Conservation (phyloP, 2,113 vertebrate species). For the Tapirus terrestris region DNA sequence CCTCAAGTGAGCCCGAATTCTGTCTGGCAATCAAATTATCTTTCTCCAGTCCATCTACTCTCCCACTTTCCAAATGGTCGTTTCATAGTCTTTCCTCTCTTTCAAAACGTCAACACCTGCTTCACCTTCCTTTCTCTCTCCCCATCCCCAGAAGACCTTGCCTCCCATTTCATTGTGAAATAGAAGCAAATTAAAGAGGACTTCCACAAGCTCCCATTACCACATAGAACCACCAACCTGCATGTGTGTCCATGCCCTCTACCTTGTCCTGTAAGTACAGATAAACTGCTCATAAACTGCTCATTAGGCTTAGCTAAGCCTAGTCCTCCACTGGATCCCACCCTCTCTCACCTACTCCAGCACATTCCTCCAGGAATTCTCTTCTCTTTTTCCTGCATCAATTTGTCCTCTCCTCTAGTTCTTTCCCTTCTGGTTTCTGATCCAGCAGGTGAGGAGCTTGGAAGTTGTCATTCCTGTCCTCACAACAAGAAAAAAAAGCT, state of each 20-base stretch:
- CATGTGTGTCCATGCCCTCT: neutral
- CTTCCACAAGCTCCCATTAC: neutral
- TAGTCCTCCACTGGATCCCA: neutral
- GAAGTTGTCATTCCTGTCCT: neutral
- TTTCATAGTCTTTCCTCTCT: neutral
- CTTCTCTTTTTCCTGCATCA: neutral
- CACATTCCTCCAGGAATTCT: neutral
- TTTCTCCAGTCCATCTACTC: neutral
- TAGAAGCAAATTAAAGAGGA: neutral
- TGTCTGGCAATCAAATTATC: neutral
- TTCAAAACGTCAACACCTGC: neutral
- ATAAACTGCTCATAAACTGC: neutral
- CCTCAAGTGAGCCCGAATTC: neutral
- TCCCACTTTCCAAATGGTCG: neutral
- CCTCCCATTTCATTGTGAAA: neutral
- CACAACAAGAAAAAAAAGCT: neutral
- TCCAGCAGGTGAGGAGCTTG: neutral
- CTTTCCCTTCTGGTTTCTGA: neutral
- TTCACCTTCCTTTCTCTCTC: neutral
- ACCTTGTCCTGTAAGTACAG: neutral
- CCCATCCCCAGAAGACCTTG: neutral
- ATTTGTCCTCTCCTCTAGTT: neutral
- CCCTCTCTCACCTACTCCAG: neutral
- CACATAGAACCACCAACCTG: neutral
- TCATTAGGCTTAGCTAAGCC: neutral